Evolutionary conservation across 2,888 invertebrate species (phyloP).

Genomic region (Patella ulyssiponensis): DNA sequence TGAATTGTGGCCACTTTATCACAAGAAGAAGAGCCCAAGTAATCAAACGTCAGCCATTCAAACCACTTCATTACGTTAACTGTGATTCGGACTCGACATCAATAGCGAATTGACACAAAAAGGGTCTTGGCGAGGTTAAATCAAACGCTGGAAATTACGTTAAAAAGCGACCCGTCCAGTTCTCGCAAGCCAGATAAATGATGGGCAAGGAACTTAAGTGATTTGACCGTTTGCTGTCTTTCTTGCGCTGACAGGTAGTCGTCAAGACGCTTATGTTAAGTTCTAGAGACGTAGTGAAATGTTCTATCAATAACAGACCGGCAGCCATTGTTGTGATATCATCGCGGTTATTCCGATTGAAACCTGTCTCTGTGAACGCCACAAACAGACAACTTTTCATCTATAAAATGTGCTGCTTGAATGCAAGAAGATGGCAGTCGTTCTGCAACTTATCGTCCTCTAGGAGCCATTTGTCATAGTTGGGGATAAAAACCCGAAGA

Average conservation of each 20-base stretch:
- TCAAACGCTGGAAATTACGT: neutral
- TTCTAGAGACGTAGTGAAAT: too few relatives aligned
- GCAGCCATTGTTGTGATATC: too few relatives aligned
- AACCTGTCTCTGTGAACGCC: too few relatives aligned
- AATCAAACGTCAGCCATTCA: neutral
- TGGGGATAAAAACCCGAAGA: too few relatives aligned
- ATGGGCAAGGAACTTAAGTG: neutral
- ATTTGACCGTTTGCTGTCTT: too few relatives aligned
- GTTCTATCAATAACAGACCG: neutral
- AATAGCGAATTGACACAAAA: slow-evolving; percentile 12
- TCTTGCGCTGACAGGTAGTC: neutral
- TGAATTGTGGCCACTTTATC: slow-evolving; percentile 10
- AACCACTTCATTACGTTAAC: neutral
- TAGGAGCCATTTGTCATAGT: neutral
- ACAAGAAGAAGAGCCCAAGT: neutral
- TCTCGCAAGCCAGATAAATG: neutral
- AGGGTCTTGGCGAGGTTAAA: slow-evolving; percentile 2
- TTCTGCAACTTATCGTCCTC: neutral
- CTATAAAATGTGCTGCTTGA: too few relatives aligned
- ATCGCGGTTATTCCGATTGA: too few relatives aligned
- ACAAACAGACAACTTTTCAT: too few relatives aligned
- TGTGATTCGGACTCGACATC: neutral
- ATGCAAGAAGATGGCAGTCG: too few relatives aligned
- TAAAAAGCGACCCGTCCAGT: slow-evolving; percentile 6
- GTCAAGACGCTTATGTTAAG: slow-evolving; percentile 2